Percentiles rank a stretch among this genome's conserved stretches.
Evolutionary conservation across 2,888 invertebrate species (phyloP).

Genomic region (Oxytorus armatus): DNA sequence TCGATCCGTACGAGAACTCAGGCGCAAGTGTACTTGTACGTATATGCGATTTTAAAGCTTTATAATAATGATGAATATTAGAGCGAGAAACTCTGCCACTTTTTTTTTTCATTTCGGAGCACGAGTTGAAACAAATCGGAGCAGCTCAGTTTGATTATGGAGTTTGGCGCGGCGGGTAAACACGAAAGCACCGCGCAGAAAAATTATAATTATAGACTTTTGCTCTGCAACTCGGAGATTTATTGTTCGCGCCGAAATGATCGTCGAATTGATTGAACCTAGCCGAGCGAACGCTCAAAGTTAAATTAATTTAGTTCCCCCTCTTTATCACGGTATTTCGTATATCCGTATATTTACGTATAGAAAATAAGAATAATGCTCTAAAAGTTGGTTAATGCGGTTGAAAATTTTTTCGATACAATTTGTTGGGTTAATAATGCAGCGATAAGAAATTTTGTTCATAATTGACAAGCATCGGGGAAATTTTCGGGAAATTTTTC

Average conservation of each 20-base stretch:
- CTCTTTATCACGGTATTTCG: background rate
- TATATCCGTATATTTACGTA: background rate
- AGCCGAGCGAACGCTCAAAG: constrained; percentile 21
- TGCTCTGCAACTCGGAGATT: constrained; percentile 37
- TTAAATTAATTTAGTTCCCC: constrained; percentile 27
- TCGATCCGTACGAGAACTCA: too few relatives aligned
- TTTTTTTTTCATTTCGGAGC: constrained; percentile 18
- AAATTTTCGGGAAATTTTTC: too few relatives aligned
- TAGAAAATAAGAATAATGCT: background rate
- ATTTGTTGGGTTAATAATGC: too few relatives aligned
- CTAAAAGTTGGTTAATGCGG: background rate
- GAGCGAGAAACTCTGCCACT: constrained; percentile 11
- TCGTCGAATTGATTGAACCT: constrained; percentile 32
- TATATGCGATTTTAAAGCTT: background rate
- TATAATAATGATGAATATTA: background rate
- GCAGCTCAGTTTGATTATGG: constrained; percentile 44
- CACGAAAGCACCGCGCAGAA: background rate
- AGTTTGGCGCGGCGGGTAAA: constrained; percentile 18
- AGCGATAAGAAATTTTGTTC: too few relatives aligned
- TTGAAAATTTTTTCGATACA: background rate
- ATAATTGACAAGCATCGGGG: too few relatives aligned
- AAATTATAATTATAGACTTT: constrained; percentile 49
- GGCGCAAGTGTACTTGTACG: too few relatives aligned
- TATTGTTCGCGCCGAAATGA: constrained; percentile 49
- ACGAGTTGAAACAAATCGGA: constrained; percentile 35